Conservation (phyloP, 30 jellyfish, hydroid and myxozoan species). For the Mastigias papua region DNA sequence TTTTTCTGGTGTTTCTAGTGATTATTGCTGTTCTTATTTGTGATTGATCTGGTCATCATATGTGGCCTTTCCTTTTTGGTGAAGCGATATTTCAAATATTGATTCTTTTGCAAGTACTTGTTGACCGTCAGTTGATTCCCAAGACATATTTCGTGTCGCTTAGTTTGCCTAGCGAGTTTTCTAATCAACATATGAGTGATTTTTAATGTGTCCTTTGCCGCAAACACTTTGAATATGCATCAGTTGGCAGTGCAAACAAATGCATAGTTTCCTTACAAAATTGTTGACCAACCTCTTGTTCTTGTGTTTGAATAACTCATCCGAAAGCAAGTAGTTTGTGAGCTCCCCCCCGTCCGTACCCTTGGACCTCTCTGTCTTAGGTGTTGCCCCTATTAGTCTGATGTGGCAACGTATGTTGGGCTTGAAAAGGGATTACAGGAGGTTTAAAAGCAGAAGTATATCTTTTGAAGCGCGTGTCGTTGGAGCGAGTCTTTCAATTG, state of each 20-base stretch:
- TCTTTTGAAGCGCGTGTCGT: neutral
- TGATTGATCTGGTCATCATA: neutral
- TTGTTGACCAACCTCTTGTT: slow-evolving; percentile 19
- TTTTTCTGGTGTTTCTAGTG: neutral
- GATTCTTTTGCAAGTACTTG: slow-evolving; percentile 24
- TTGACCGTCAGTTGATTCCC: slow-evolving; percentile 10
- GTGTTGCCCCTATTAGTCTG: neutral
- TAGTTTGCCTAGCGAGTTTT: slow-evolving; percentile 25
- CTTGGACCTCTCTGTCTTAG: neutral
- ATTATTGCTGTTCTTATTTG: neutral
- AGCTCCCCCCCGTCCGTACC: slow-evolving; percentile 11
- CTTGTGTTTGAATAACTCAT: neutral
- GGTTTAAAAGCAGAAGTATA: neutral
- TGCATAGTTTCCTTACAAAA: neutral
- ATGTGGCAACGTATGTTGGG: neutral
- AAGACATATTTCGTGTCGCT: neutral
- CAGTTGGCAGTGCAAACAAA: neutral
- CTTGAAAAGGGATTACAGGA: neutral
- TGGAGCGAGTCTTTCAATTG: neutral
- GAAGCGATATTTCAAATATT: slow-evolving; percentile 30
- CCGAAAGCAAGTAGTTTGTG: slow-evolving; percentile 5
- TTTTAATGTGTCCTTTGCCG: slow-evolving; percentile 4
- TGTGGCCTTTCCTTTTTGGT: neutral
- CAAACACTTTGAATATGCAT: slow-evolving; percentile 18
- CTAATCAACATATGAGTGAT: slow-evolving; percentile 12